A percentile compares a stretch with the other conserved stretches of the same genome.
These are phyloP conservation scores for Pangasius macronema DNA, from an alignment of 2,797 vertebrate genomes.

Conservation along the genomic window DNA sequence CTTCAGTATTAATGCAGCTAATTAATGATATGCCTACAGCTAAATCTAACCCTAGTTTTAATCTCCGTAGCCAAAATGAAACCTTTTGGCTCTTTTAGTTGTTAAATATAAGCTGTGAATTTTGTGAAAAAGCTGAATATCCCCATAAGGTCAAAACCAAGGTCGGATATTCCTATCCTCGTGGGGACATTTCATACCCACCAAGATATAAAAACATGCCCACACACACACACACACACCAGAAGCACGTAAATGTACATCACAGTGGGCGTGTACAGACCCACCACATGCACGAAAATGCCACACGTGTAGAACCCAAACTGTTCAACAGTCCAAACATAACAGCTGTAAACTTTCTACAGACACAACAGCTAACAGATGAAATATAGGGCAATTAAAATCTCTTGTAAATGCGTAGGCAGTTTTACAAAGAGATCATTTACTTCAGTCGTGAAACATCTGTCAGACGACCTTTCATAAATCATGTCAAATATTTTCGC, in stretches of 20 bases:
- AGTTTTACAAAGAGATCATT: slow-evolving; percentile 16
- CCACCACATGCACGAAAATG: slow-evolving; percentile 45
- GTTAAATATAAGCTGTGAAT: background rate
- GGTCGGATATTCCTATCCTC: background rate
- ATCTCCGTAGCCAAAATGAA: background rate
- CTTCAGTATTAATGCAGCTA: background rate
- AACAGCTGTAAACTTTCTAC: slow-evolving; percentile 49
- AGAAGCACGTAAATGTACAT: slow-evolving; percentile 13
- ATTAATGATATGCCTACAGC: background rate
- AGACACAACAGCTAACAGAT: slow-evolving; percentile 43
- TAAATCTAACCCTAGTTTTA: background rate
- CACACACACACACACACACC: background rate
- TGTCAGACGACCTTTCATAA: slow-evolving; percentile 9
- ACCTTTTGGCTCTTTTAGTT: background rate
- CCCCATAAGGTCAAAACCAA: background rate
- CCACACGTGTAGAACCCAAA: slow-evolving; percentile 41
- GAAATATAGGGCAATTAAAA: slow-evolving; percentile 21
- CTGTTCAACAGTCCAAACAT: slow-evolving; percentile 32
- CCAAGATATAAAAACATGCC: slow-evolving; percentile 1
- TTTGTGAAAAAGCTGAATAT: background rate
- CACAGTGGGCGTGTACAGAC: slow-evolving; percentile 15
- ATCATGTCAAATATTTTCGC: slow-evolving; percentile 11
- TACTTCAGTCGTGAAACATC: slow-evolving; percentile 15
- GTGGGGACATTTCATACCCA: background rate
- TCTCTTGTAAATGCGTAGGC: background rate